phyloP scores from a whole-genome alignment of 2,797 vertebrate genomes.

The Crocidura indochinensis region DNA sequence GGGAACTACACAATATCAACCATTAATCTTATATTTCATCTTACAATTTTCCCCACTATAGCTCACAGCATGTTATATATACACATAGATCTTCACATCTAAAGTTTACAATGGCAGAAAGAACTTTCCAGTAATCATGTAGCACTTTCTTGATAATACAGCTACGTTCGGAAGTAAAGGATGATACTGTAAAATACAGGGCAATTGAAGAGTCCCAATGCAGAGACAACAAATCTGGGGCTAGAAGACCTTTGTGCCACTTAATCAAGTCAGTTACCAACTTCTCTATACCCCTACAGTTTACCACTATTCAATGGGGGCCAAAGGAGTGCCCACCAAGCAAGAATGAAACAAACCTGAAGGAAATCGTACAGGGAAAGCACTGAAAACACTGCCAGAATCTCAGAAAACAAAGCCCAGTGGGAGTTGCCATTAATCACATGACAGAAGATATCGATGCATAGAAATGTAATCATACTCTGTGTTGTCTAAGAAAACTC shows the following conservation, averaged over 20 bases:
- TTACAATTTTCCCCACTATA: conserved; percentile 86
- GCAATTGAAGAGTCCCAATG: not conserved
- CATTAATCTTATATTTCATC: conserved; percentile 93
- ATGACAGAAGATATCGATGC: fast-evolving
- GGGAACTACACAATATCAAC: conserved; percentile 91
- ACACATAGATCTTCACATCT: fast-evolving
- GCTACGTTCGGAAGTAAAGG: not conserved
- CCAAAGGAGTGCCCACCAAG: not conserved
- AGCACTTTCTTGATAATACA: not conserved
- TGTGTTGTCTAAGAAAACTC: no score
- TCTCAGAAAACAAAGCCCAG: fast-evolving
- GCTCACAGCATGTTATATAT: conserved; percentile 27
- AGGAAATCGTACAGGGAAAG: not conserved
- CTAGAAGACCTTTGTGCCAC: not conserved
- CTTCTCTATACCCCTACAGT: not conserved
- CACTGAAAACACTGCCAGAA: not conserved
- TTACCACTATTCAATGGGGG: not conserved
- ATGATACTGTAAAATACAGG: not conserved
- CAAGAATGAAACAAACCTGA: not conserved
- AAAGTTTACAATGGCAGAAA: not conserved
- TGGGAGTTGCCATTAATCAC: fast-evolving
- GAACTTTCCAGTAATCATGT: not conserved
- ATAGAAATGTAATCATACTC: fast-evolving
- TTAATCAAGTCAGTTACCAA: not conserved
- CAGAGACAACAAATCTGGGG: no score